Percentiles rank a stretch among this genome's conserved stretches.
These are phyloP conservation scores for Drosophila nr. perissopoda DNA, from an alignment of 2,888 invertebrate genomes.

Conservation along the genomic window DNA sequence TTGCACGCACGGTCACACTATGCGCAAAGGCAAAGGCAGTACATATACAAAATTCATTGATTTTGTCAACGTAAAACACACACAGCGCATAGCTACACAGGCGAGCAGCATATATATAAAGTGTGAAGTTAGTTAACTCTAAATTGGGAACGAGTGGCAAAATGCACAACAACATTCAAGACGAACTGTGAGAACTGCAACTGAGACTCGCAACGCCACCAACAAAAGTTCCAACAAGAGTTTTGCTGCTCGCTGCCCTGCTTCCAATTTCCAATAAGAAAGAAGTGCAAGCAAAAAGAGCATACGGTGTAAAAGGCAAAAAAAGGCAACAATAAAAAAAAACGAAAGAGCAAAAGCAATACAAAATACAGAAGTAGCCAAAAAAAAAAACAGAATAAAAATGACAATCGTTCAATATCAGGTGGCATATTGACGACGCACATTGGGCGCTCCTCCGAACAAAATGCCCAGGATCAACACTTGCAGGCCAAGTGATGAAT, in stretches of 20 bases:
- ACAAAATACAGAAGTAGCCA: constrained; percentile 30
- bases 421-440: constrained; percentile 43
- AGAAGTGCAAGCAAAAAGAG: constrained; percentile 56
- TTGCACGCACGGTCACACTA: constrained; percentile 40
- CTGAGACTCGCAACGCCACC: constrained; percentile 11
- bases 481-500: constrained; percentile 76
- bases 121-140: constrained; percentile 63
- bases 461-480: constrained; percentile 75
- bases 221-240: constrained; percentile 39
- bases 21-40: constrained; percentile 42
- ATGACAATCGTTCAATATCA: constrained; percentile 61
- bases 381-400: constrained; percentile 29
- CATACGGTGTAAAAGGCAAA: constrained; percentile 56
- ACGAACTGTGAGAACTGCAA: constrained; percentile 27
- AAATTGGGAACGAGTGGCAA: constrained; percentile 41
- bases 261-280: constrained; percentile 59
- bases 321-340: constrained; percentile 7
- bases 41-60: constrained; percentile 83
- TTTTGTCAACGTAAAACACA: constrained; percentile 78
- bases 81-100: constrained; percentile 66
- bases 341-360: constrained; percentile 17
- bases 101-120: constrained; percentile 35
- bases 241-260: constrained; percentile 29
- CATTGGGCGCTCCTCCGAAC: constrained; percentile 46
- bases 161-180: constrained; percentile 34